phyloP scores from a whole-genome alignment of 1,140 invertebrate species.

The Formica exsecta region DNA sequence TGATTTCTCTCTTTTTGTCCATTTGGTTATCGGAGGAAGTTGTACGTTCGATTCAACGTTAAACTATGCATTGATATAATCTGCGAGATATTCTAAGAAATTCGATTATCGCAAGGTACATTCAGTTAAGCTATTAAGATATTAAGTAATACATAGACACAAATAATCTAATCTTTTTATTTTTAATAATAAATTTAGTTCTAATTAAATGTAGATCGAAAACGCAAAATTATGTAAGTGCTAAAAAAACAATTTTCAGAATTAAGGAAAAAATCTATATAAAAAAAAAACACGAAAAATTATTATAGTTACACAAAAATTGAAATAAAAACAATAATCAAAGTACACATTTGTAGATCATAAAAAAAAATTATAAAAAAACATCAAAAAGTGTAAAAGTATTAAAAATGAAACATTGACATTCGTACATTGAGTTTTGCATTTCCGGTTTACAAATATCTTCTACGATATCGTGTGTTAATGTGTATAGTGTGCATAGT shows the following conservation, averaged over 20 bases:
- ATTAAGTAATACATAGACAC: slow-evolving; percentile 43
- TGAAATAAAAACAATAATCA: neutral
- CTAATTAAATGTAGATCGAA: slow-evolving; percentile 5
- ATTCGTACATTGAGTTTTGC: slow-evolving; percentile 15
- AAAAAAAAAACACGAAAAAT: neutral
- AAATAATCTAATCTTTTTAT: slow-evolving; percentile 16
- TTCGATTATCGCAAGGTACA: slow-evolving; percentile 27
- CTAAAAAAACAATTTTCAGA: neutral
- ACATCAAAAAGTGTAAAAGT: neutral
- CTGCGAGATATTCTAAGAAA: slow-evolving; percentile 47
- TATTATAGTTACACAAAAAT: neutral
- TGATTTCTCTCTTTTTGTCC: neutral
- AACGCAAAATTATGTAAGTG: slow-evolving; percentile 39
- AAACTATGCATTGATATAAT: neutral
- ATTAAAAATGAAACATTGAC: neutral
- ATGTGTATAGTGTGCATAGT: neutral
- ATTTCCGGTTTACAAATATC: slow-evolving; percentile 9
- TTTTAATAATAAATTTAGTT: slow-evolving; percentile 8
- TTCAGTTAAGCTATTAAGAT: slow-evolving; percentile 30
- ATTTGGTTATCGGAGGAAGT: slow-evolving; percentile 18
- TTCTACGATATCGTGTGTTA: slow-evolving; percentile 35
- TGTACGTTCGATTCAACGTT: neutral
- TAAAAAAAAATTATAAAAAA: slow-evolving; percentile 8
- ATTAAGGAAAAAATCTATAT: neutral
- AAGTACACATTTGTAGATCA: neutral